phyloP scores from a whole-genome alignment of 2,797 vertebrate genomes.

The Microcaecilia unicolor region DNA sequence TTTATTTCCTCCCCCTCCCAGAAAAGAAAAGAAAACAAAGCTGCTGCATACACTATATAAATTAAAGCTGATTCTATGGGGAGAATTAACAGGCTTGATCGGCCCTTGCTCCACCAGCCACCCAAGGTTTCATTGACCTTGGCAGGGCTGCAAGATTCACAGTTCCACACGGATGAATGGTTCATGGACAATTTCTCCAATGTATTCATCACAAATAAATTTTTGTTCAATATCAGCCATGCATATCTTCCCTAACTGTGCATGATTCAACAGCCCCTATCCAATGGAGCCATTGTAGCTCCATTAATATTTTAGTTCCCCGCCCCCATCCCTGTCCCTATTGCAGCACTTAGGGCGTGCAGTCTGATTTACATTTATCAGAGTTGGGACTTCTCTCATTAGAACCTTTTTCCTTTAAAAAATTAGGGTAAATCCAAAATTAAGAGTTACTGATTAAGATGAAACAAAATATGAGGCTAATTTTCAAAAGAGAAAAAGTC shows the following conservation, averaged over 20 bases:
- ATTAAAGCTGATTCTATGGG: no score
- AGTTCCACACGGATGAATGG: slow-evolving; percentile 49
- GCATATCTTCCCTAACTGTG: slow-evolving; percentile 35
- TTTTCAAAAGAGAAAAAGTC: no score
- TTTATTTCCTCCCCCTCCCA: no score
- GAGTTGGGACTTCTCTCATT: no score
- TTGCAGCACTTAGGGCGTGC: no score
- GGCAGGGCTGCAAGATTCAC: slow-evolving; percentile 40
- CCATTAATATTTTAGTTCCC: slow-evolving; percentile 23
- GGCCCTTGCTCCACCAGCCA: slow-evolving; percentile 30
- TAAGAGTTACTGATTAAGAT: no score
- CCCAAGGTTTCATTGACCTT: slow-evolving; percentile 35
- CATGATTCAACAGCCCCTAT: slow-evolving; percentile 38
- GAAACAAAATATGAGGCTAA: no score
- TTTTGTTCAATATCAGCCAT: slow-evolving; percentile 44
- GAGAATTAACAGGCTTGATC: slow-evolving; percentile 34
- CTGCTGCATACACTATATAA: no score
- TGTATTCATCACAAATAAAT: slow-evolving; percentile 39
- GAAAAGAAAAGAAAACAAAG: no score
- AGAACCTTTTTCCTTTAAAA: no score
- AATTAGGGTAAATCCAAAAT: no score
- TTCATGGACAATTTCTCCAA: slow-evolving; percentile 46
- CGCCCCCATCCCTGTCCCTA: not conserved
- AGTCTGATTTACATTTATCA: no score
- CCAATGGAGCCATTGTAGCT: slow-evolving; percentile 28